Evolutionary conservation across 2,113 vertebrate species (phyloP).

Genomic region (Motacilla alba): DNA sequence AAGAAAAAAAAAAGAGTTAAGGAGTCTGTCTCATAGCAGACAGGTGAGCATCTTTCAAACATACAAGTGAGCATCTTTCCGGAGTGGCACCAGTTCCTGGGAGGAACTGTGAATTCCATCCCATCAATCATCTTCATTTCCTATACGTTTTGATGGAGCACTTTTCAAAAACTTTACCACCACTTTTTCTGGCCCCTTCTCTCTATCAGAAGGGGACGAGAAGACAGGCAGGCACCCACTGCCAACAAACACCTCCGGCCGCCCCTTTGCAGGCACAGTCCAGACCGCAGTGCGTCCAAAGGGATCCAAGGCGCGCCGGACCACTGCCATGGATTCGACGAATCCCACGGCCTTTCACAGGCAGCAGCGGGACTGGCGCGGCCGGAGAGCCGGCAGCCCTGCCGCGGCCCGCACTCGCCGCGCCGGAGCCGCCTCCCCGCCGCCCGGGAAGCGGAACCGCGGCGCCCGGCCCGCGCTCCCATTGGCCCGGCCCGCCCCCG

Average conservation of each 20-base stretch:
- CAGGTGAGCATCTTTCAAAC: no score
- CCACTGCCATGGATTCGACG: accelerated
- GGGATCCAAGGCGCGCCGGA: neutral
- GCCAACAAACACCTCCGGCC: neutral
- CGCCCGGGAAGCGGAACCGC: neutral
- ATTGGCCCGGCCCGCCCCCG: neutral
- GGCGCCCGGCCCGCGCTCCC: neutral
- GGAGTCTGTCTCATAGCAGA: accelerated
- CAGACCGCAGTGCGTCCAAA: neutral
- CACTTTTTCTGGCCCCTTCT: neutral
- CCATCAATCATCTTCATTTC: neutral
- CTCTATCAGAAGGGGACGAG: neutral
- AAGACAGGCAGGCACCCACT: no score
- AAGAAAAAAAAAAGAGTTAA: neutral
- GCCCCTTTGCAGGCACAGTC: neutral
- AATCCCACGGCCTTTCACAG: accelerated
- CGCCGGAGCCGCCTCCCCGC: neutral
- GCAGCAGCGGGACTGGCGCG: accelerated
- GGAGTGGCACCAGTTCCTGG: neutral
- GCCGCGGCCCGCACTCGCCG: neutral
- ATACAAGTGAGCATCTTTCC: neutral
- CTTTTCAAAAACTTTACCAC: neutral
- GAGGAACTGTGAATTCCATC: neutral
- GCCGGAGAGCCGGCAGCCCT: no score
- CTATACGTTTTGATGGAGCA: neutral